These are phyloP conservation scores for Siphonodentalium dalli DNA, from an alignment of 2,888 invertebrate species.

Conservation along the genomic window DNA sequence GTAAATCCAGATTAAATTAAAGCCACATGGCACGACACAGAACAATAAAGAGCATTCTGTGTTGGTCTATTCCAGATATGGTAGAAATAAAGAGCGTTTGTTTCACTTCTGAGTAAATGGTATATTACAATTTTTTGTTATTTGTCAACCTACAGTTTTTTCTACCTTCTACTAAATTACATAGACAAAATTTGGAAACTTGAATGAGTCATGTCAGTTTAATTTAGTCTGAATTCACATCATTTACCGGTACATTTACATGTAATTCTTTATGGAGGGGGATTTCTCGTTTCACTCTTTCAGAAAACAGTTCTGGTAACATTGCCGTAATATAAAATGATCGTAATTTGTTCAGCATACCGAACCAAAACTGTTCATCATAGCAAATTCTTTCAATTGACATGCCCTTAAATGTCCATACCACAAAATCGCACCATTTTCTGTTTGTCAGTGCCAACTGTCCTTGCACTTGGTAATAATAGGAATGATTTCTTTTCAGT, in stretches of 20 bases:
- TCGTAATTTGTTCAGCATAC: conserved; percentile 5
- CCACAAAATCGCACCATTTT: conserved; percentile 23
- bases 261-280: background rate
- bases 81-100: too few relatives aligned
- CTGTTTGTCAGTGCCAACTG: conserved; percentile 13
- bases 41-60: too few relatives aligned
- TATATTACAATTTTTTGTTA: too few relatives aligned
- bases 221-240: too few relatives aligned
- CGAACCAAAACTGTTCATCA: conserved; percentile 13
- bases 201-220: too few relatives aligned
- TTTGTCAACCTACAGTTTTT: too few relatives aligned
- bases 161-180: too few relatives aligned
- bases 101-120: too few relatives aligned
- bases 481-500: conserved; percentile 15
- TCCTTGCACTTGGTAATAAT: conserved; percentile 18
- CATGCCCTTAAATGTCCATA: conserved; percentile 14
- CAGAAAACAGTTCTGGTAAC: conserved; percentile 16
- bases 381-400: conserved; percentile 18
- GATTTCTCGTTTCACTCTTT: conserved; percentile 9
- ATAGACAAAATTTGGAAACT: too few relatives aligned
- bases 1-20: too few relatives aligned
- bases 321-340: conserved; percentile 6
- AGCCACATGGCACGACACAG: too few relatives aligned
- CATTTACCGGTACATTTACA: background rate
- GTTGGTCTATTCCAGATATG: too few relatives aligned